Base-by-base conservation (phyloP, 2,888 invertebrate genomes). In the Drosophila falleni region DNA sequence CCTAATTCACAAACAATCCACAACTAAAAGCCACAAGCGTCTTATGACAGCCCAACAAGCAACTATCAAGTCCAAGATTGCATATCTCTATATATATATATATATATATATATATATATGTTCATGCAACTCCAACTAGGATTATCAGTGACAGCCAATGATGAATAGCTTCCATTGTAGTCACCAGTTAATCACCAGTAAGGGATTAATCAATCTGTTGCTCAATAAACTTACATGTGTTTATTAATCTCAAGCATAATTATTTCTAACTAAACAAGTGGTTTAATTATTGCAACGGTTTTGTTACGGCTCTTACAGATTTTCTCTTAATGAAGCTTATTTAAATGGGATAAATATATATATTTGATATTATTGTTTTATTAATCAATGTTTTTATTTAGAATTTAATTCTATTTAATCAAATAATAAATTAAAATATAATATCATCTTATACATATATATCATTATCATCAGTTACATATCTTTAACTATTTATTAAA, bases 1-100 rank as follows among this genome's bases (percentile, higher is more conserved):
- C 71, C 75, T 87, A 83, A 81, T 78, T 87, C 71, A 78, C 87
- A 87, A 81, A 80, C 84, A 83, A 87, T 70, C 51, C 61, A 60
- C 59, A 58, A 53, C 63, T 60, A 51, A 81, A 78, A 66, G 81
- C 82, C 80, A 63, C 75, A 71, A 78, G 74, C 72, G 37, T 33
- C 55, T 73, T 73, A 54, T 69, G 69, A 61, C 76, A 73, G 58
- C 29, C 29, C 29, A 29, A 8, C 29, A 29, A 29, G 29, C 29
- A 29, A 29, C 29, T 8, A 29, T 29, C 0, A 6, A 29, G 31
- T 41, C 11, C 15, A 15, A 53, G 2, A 53, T 55, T 35, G 26
- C 15, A 16, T 47, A 16, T 6, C 23, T 9, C 8, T 31, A 31
- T n/a, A n/a, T n/a, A n/a, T n/a, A n/a, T n/a, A 9, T 31, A 31